A percentile compares a stretch with the other conserved stretches of the same genome.
Evolutionary conservation across 2,888 invertebrate genomes (phyloP).

Genomic region (Eucera pruinosa): DNA sequence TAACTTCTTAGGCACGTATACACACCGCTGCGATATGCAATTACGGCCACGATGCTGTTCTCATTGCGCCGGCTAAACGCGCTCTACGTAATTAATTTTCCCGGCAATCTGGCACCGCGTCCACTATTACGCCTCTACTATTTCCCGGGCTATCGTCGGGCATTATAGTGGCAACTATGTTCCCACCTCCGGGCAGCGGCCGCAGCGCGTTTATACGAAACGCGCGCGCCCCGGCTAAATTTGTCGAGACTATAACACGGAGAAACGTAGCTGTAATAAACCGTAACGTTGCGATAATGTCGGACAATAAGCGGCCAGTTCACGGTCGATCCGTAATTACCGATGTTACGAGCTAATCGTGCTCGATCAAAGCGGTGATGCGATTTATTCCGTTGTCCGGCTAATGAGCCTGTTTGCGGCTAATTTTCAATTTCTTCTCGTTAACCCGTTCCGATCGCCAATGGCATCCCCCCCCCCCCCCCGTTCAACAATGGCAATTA

Average conservation of each 20-base stretch:
- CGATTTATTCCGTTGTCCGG: slow-evolving; percentile 35
- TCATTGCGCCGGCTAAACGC: slow-evolving; percentile 51
- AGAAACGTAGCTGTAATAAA: slow-evolving; percentile 63
- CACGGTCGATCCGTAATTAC: slow-evolving; percentile 64
- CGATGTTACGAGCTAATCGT: slow-evolving; percentile 55
- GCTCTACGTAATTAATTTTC: slow-evolving; percentile 66
- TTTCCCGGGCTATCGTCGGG: slow-evolving; percentile 62
- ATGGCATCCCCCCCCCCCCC: not conserved
- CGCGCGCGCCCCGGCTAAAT: slow-evolving; percentile 29
- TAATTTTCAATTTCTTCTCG: slow-evolving; percentile 48
- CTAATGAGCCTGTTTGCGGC: slow-evolving; percentile 42
- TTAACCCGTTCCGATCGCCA: no score
- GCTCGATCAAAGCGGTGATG: slow-evolving; percentile 30
- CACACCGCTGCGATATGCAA: slow-evolving; percentile 41
- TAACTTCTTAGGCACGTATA: slow-evolving; percentile 57
- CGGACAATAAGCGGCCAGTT: slow-evolving; percentile 61
- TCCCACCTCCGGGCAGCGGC: slow-evolving; percentile 13
- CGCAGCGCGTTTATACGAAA: slow-evolving; percentile 52
- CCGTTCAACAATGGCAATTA: not conserved
- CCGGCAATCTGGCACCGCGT: slow-evolving; percentile 60
- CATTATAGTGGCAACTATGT: slow-evolving; percentile 62
- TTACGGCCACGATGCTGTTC: slow-evolving; percentile 47
- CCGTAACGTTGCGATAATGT: slow-evolving; percentile 60
- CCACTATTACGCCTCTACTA: slow-evolving; percentile 54
- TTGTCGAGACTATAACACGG: slow-evolving; percentile 53